These are phyloP conservation scores for Brienomyrus longianalis DNA, from an alignment of 2,113 vertebrate species.

Conservation along the genomic window DNA sequence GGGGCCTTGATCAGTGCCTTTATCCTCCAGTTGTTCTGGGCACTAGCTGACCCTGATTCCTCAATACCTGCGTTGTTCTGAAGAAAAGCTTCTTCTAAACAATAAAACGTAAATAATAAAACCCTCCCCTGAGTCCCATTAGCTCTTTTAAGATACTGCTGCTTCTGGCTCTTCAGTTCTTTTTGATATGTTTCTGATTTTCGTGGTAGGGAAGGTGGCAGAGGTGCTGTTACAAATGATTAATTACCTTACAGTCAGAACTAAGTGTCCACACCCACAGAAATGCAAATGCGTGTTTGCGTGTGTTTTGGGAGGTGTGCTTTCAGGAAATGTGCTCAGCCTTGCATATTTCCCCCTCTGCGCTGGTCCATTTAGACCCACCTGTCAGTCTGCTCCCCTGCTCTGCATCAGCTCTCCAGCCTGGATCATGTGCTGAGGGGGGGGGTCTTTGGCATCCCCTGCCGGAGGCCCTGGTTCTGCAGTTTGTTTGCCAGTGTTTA, in stretches of 20 bases:
- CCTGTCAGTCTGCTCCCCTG: slow-evolving; percentile 28
- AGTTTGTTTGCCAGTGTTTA: slow-evolving; percentile 31
- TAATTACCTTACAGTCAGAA: background rate
- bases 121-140: background rate
- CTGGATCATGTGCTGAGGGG: background rate
- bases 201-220: background rate
- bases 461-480: background rate
- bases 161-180: background rate
- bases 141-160: background rate
- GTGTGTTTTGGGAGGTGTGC: background rate
- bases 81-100: background rate
- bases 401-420: slow-evolving; percentile 15
- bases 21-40: background rate
- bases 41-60: background rate
- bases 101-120: background rate
- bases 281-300: background rate
- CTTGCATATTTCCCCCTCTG: slow-evolving; percentile 8
- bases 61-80: background rate
- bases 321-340: background rate
- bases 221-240: background rate
- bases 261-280: background rate
- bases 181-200: background rate
- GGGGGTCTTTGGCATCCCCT: background rate
- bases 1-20: too few relatives aligned
- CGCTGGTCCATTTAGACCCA: slow-evolving; percentile 22